Conservation (phyloP, 2,888 invertebrate species). For the Chaitophorus viminalis region DNA sequence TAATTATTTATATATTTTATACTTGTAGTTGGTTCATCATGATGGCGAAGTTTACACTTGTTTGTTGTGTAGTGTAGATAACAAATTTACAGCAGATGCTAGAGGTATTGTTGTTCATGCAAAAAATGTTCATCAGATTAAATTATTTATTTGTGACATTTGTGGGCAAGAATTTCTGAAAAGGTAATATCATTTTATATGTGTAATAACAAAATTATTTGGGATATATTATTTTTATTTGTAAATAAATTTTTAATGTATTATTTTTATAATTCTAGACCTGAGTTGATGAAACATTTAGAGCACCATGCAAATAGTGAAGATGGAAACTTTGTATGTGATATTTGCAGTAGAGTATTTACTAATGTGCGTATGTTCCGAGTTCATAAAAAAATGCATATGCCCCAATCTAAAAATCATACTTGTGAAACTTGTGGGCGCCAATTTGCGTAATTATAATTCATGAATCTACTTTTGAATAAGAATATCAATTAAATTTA, state of each 20-base stretch:
- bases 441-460: conserved; percentile 70
- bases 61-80: conserved; percentile 69
- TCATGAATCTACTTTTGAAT: background rate
- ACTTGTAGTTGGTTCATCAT: conserved; percentile 65
- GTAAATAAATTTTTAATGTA: background rate
- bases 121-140: conserved; percentile 72
- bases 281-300: conserved; percentile 69
- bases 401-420: conserved; percentile 74
- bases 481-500: background rate
- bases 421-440: conserved; percentile 76
- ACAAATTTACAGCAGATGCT: conserved; percentile 70
- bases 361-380: conserved; percentile 73
- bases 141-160: conserved; percentile 77
- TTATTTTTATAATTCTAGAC: conserved; percentile 13
- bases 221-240: too few relatives aligned
- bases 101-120: conserved; percentile 74
- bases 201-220: background rate
- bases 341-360: conserved; percentile 74
- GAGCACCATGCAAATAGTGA: conserved; percentile 74
- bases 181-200: conserved; percentile 66
- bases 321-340: conserved; percentile 75
- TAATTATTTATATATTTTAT: conserved; percentile 48
- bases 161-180: conserved; percentile 76
- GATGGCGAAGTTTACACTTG: conserved; percentile 71
- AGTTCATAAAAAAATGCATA: conserved; percentile 75